These are phyloP conservation scores for Cheilosia grossa DNA, from an alignment of 2,888 invertebrate species.

Conservation along the genomic window DNA sequence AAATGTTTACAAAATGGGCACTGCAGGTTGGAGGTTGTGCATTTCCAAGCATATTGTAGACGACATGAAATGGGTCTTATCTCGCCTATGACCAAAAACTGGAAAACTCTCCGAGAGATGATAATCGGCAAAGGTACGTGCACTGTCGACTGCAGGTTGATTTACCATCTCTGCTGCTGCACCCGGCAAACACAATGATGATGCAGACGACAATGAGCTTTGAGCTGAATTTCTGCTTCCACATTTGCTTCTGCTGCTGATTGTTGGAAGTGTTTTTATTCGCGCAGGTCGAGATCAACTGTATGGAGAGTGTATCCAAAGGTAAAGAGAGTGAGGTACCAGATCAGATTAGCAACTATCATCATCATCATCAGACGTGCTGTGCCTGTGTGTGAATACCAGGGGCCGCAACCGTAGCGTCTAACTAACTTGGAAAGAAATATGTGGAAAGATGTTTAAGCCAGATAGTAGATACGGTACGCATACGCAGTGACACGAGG, in stretches of 20 bases:
- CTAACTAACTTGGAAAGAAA: conserved; percentile 60
- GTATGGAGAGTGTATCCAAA: conserved; percentile 47
- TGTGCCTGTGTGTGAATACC: conserved; percentile 35
- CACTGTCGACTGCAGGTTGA: conserved; percentile 67
- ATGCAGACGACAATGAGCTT: conserved; percentile 53
- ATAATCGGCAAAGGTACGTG: conserved; percentile 62
- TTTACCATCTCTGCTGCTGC: conserved; percentile 43
- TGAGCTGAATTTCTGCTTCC: conserved; percentile 62
- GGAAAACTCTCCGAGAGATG: conserved; percentile 55
- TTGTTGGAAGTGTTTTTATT: conserved; percentile 57
- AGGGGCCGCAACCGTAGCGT: conserved; percentile 61
- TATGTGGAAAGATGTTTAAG: conserved; percentile 71
- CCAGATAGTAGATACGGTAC: conserved; percentile 68
- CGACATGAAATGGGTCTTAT: conserved; percentile 34
- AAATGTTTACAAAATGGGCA: conserved; percentile 61
- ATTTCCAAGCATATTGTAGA: conserved; percentile 45
- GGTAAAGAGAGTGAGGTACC: conserved; percentile 64
- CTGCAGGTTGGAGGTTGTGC: conserved; percentile 38
- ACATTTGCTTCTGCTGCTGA: conserved; percentile 27
- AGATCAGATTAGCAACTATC: conserved; percentile 72
- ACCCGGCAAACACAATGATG: conserved; percentile 21
- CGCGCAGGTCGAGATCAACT: conserved; percentile 67
- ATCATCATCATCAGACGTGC: conserved; percentile 54
- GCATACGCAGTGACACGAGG: conserved; percentile 62
- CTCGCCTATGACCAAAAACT: conserved; percentile 53